A percentile compares a stretch with the other conserved stretches of the same genome.
Evolutionary conservation across 2,888 invertebrate genomes (phyloP).

Genomic region (Chloroclysta siterata): DNA sequence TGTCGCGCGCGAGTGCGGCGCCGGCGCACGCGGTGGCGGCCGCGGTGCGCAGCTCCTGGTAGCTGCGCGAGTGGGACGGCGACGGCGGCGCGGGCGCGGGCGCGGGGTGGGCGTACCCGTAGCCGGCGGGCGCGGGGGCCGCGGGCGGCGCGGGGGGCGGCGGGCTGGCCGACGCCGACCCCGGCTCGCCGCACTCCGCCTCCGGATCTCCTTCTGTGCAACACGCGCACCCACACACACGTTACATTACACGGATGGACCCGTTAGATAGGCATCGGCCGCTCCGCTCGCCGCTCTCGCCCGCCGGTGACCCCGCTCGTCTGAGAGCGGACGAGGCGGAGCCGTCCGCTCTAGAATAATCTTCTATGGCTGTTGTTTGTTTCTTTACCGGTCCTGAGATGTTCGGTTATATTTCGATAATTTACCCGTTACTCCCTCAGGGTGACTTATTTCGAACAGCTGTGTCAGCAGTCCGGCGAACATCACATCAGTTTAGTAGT

Average conservation of each 20-base stretch:
- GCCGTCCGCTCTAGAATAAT: too few species aligned
- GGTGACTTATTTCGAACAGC: too few species aligned
- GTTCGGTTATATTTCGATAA: too few species aligned
- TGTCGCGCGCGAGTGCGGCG: conserved; percentile 74
- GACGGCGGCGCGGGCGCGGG: conserved; percentile 54
- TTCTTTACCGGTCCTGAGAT: too few species aligned
- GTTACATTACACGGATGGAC: neutral
- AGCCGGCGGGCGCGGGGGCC: conserved; percentile 59
- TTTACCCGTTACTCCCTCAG: too few species aligned
- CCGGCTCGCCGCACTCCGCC: conserved; percentile 65
- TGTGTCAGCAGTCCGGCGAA: too few species aligned
- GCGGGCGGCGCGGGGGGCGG: conserved; percentile 75
- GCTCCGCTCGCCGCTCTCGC: too few species aligned
- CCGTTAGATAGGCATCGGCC: too few species aligned
- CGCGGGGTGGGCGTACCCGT: conserved; percentile 68
- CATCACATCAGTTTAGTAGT: too few species aligned
- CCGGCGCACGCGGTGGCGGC: conserved; percentile 16
- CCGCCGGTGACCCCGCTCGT: too few species aligned
- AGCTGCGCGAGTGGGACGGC: conserved; percentile 77
- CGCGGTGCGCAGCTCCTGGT: conserved; percentile 77
- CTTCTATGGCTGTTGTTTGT: too few species aligned
- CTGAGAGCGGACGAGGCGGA: too few species aligned
- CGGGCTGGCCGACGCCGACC: conserved; percentile 66
- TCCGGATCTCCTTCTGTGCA: conserved; percentile 73
- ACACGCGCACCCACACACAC: conserved; percentile 52